Conservation (phyloP, 1,140 invertebrate species). For the Ceratosolen fusciceps region DNA sequence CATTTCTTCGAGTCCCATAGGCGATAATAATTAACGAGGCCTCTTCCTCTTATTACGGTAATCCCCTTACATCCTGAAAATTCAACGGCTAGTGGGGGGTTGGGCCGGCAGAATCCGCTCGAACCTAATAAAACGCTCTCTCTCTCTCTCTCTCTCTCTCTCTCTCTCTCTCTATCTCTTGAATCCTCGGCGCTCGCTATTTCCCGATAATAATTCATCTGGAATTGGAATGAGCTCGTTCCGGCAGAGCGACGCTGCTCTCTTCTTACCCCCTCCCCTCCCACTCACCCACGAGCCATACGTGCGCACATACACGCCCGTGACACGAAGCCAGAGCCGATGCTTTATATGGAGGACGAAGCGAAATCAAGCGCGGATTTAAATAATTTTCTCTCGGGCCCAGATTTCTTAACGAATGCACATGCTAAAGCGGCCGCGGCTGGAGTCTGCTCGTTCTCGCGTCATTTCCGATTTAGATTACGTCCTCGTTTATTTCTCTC, state of each 20-base stretch:
- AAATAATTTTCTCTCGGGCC: not conserved
- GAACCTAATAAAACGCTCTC: too few relatives aligned
- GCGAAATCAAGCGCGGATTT: not conserved
- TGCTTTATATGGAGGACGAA: not conserved
- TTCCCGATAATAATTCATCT: slow-evolving; percentile 40
- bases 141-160: too few relatives aligned
- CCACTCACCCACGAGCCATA: not conserved
- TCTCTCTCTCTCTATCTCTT: too few relatives aligned
- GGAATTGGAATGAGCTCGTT: slow-evolving; percentile 23
- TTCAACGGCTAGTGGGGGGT: not conserved
- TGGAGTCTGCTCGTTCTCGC: not conserved
- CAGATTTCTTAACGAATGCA: not conserved
- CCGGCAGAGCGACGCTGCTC: not conserved
- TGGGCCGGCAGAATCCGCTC: not conserved
- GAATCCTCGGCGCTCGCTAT: not conserved
- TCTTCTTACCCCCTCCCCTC: too few relatives aligned
- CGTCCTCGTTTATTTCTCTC: too few relatives aligned
- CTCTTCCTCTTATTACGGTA: slow-evolving; percentile 6
- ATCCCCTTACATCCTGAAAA: not conserved
- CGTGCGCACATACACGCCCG: not conserved
- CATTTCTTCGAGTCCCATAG: not conserved
- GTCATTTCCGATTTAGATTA: not conserved
- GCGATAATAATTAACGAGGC: not conserved
- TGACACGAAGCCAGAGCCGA: not conserved
- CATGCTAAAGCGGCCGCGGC: not conserved